Conservation (phyloP, 2,797 vertebrate genomes). For the Myotis findleyi region DNA sequence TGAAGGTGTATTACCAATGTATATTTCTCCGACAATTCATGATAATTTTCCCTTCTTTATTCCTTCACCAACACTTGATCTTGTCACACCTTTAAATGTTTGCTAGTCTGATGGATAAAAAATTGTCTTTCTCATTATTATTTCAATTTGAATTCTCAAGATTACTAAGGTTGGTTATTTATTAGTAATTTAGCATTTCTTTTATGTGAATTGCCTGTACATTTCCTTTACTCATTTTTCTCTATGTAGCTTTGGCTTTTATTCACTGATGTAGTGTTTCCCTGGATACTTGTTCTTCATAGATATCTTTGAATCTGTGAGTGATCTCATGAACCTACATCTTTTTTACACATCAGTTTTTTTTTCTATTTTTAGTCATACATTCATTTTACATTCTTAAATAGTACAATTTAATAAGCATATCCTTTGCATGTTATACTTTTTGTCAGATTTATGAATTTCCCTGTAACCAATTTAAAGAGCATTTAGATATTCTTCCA, state of each 20-base stretch:
- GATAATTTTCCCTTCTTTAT: background rate
- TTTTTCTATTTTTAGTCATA: background rate
- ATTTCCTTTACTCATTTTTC: background rate
- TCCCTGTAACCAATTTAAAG: background rate
- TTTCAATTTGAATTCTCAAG: slow-evolving; percentile 14
- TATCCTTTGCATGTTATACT: background rate
- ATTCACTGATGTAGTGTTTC: background rate
- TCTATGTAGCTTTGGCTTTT: background rate
- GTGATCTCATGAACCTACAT: background rate
- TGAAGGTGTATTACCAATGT: background rate
- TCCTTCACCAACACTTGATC: background rate
- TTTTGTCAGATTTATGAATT: background rate
- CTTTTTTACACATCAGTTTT: background rate
- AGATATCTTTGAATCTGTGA: background rate
- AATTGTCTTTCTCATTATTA: slow-evolving; percentile 42
- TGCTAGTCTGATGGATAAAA: background rate
- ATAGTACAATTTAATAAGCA: background rate
- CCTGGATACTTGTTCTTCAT: background rate
- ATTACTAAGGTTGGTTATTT: background rate
- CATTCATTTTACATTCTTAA: background rate
- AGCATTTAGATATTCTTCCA: background rate
- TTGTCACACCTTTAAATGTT: slow-evolving; percentile 34
- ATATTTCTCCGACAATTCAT: background rate
- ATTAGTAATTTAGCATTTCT: background rate
- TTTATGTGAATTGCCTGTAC: background rate